Evolutionary conservation across 37 sponge, comb jelly and placozoan genomes (phyloP).

Genomic region (Amphimedon queenslandica): DNA sequence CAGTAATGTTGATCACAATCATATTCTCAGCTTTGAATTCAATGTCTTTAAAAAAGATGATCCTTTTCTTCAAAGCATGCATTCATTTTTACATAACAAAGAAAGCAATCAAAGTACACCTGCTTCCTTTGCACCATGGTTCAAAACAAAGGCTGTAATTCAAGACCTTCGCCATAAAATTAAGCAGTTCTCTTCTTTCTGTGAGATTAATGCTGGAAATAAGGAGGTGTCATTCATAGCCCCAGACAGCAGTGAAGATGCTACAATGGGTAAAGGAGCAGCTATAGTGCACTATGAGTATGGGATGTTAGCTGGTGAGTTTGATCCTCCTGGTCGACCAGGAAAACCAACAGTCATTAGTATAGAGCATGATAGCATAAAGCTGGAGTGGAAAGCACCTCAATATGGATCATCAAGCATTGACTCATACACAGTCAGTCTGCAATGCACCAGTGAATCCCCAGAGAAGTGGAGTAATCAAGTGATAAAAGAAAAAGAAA

Average conservation of each 20-base stretch:
- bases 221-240: constrained; percentile 3
- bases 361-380: neutral
- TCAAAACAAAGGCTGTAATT: neutral
- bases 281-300: constrained; percentile 8
- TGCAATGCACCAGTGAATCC: neutral
- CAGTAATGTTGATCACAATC: neutral
- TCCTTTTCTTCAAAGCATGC: neutral
- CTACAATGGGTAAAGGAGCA: neutral
- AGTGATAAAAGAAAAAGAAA: neutral
- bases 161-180: neutral
- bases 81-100: neutral
- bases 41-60: constrained; percentile 1
- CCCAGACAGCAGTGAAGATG: neutral
- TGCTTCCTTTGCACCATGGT: neutral
- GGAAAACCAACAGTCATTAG: neutral
- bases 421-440: neutral
- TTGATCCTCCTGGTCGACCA: constrained; percentile 31
- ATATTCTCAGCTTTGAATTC: constrained; percentile 32
- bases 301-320: neutral
- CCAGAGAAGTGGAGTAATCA: neutral
- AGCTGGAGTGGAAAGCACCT: neutral
- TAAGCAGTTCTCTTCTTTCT: constrained; percentile 6
- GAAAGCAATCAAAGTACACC: neutral
- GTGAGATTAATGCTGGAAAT: neutral
- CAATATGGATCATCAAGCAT: neutral